A percentile compares a stretch with the other conserved stretches of the same genome.
Evolutionary conservation across 2,797 vertebrate species (phyloP).

Genomic region (Phylloscopus collybita): DNA sequence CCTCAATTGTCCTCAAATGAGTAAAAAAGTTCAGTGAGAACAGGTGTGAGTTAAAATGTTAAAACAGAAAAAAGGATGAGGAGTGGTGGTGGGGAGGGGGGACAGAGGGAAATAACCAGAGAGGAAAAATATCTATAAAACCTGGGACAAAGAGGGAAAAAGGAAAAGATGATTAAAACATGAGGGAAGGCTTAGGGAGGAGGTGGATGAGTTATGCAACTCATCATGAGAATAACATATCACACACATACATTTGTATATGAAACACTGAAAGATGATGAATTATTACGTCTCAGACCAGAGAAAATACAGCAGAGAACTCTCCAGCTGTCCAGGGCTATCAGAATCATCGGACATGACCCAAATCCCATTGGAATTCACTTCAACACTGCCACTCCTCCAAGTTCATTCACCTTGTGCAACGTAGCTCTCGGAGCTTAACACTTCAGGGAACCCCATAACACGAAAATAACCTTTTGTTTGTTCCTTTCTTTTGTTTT

Average conservation of each 20-base stretch:
- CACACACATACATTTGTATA: not conserved
- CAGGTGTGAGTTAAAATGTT: not conserved
- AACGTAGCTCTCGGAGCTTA: constrained; percentile 55
- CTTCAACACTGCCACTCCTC: not conserved
- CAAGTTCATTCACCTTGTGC: not conserved
- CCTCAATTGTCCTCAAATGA: not conserved
- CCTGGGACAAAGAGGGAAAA: not conserved
- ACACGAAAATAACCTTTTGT: not conserved
- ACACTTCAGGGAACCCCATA: not conserved
- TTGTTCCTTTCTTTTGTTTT: not conserved
- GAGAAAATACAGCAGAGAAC: not conserved
- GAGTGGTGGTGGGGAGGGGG: too few species aligned
- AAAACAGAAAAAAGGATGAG: not conserved
- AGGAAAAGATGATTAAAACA: not conserved
- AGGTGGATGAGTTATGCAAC: not conserved
- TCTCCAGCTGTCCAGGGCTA: not conserved
- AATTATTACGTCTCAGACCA: not conserved
- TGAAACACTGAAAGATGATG: not conserved
- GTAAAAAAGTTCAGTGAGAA: not conserved
- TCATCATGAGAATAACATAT: not conserved
- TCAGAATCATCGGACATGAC: not conserved
- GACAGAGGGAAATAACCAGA: not conserved
- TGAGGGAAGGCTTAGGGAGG: not conserved
- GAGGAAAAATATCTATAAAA: not conserved
- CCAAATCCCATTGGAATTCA: not conserved